These are phyloP conservation scores for Clinocottus analis DNA, from an alignment of 2,113 vertebrate species.

Conservation along the genomic window DNA sequence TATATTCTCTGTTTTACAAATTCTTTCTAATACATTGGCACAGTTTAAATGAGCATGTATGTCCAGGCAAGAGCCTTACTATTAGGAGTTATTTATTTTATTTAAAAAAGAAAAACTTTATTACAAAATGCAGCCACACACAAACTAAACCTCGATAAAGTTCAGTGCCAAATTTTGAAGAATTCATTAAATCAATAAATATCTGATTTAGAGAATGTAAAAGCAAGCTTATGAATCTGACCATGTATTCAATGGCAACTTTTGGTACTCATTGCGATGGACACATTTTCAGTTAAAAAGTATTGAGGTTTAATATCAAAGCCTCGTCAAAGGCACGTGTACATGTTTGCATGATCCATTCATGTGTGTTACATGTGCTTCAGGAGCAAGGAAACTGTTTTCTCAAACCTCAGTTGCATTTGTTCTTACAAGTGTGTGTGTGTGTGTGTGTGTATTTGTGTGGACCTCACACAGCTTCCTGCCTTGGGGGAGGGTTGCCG, in stretches of 20 bases:
- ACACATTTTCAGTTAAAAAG: not conserved
- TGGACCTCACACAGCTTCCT: slow-evolving; percentile 59
- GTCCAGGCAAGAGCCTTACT: not conserved
- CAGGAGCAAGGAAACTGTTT: not conserved
- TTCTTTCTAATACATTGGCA: not conserved
- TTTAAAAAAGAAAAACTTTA: not conserved
- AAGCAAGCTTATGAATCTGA: not conserved
- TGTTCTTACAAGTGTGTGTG: slow-evolving; percentile 8
- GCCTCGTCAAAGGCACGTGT: not conserved
- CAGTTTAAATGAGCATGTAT: not conserved
- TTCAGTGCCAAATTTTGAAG: not conserved
- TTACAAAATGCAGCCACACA: not conserved
- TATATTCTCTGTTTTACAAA: not conserved
- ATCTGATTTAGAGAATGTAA: not conserved
- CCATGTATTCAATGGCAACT: not conserved
- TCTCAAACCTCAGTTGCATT: not conserved
- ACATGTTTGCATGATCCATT: not conserved
- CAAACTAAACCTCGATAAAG: not conserved
- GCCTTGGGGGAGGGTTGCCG: slow-evolving; percentile 38
- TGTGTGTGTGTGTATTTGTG: slow-evolving; percentile 46
- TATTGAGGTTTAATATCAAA: not conserved
- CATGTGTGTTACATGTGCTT: not conserved
- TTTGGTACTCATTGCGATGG: not conserved
- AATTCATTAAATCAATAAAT: not conserved
- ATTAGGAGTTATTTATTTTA: not conserved